Base-by-base conservation (phyloP, 2,797 vertebrate genomes). In the Schizopygopsis malacanthus region DNA sequence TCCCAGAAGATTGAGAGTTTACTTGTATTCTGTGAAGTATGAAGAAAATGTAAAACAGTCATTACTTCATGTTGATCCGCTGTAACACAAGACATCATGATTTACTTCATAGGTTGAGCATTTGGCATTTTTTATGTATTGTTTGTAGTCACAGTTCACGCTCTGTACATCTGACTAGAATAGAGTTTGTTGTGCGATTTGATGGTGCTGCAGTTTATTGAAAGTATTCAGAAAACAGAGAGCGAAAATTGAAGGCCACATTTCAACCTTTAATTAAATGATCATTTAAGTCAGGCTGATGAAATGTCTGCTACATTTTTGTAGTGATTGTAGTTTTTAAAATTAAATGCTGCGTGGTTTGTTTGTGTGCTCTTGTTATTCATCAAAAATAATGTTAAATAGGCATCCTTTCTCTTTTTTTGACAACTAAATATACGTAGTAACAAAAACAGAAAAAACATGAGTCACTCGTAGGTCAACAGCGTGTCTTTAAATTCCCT, bases 1-100 rank as follows among this genome's bases (percentile, higher is more conserved):
- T 92, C 90, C 90, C 86, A 70, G 87, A 93, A 93, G 93, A 93
- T 91, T 92, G 92, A 90, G 88, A 89, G 88, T 93, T 92, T 93
- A 91, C 90, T 91, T 91, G 91, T 92, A 91, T 91, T 92, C 89
- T 89, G 91, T 90, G 89, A 91, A 92, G 90, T 88, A 90, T 92
- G 91, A 89, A 86, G 90, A 92, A 91, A 88, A 92, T 92, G 90
- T 91, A 90, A 93, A 91, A 89, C 90, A 88, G 87, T 90, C 85
- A 91, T 92, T 91, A 90, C 90, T 90, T 91, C 89, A 91, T 84
- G 87, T 89, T 85, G 86, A 91, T 87, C 85, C 88, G 85, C 52
- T 67, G 86, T 84, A 91, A 92, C 89, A 91, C 89, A 90, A 84
- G 87, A 88, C 71, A 54, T 79, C 72, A 77, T 12, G 8, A 33